A percentile compares a stretch with the other conserved stretches of the same genome.
These are phyloP conservation scores for Lepidochitona cinerea DNA, from an alignment of 2,888 invertebrate genomes.

Conservation along the genomic window DNA sequence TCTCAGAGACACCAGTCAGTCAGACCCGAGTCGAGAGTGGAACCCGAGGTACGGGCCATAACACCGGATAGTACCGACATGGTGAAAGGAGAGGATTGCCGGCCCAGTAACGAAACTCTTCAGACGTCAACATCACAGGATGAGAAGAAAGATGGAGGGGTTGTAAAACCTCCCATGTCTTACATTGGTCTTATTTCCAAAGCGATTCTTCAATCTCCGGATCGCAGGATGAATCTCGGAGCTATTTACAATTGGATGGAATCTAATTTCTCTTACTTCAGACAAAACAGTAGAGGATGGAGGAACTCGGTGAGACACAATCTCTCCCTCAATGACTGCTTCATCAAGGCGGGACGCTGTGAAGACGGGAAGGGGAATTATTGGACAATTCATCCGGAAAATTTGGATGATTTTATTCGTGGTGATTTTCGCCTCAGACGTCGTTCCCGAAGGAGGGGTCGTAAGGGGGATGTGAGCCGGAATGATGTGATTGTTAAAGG, in stretches of 20 bases:
- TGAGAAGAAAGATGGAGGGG: background rate
- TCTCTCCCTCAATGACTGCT: constrained; percentile 42
- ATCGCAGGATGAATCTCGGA: constrained; percentile 36
- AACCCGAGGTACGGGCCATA: background rate
- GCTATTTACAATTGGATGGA: constrained; percentile 45
- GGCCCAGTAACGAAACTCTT: background rate
- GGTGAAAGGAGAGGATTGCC: background rate
- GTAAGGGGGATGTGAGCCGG: background rate
- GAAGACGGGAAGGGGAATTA: constrained; percentile 33
- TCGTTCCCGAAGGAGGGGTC: background rate
- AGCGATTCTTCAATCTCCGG: constrained; percentile 38
- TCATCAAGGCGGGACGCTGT: constrained; percentile 18
- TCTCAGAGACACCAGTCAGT: too few species aligned
- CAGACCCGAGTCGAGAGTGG: background rate
- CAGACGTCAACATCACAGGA: background rate
- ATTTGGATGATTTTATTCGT: constrained; percentile 23
- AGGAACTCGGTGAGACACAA: constrained; percentile 45
- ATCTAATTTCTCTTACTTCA: constrained; percentile 37
- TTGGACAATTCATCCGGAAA: constrained; percentile 33
- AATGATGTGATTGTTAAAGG: background rate
- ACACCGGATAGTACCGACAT: background rate
- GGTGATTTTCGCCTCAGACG: constrained; percentile 29
- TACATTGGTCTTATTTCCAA: constrained; percentile 48
- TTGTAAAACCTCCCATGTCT: constrained; percentile 32
- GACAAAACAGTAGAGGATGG: constrained; percentile 40